phyloP scores from a whole-genome alignment of 2,888 invertebrate species.

The Erebia palarica region DNA sequence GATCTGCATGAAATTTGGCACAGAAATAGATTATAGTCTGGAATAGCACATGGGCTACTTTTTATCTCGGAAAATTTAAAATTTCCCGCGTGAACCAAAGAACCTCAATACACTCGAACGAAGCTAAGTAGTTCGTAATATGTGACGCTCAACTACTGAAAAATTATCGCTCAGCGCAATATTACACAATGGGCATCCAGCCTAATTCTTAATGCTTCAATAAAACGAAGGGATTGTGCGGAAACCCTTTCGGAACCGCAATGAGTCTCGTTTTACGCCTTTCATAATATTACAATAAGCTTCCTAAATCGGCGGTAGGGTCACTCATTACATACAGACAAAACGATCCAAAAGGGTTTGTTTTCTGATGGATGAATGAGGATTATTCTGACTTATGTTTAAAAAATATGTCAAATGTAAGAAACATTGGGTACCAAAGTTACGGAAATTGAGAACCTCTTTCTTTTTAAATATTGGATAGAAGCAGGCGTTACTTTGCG shows the following conservation, averaged over 20 bases:
- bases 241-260: slow-evolving; percentile 14
- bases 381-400: background rate
- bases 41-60: too few relatives aligned
- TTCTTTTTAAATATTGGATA: background rate
- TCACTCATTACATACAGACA: slow-evolving; percentile 3
- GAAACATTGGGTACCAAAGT: background rate
- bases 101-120: too few relatives aligned
- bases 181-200: background rate
- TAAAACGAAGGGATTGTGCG: slow-evolving; percentile 14
- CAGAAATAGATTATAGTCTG: too few relatives aligned
- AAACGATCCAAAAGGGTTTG: slow-evolving; percentile 1
- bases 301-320: slow-evolving; percentile 1
- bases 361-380: background rate
- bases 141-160: background rate
- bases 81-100: too few relatives aligned
- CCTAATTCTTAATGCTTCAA: slow-evolving; percentile 6
- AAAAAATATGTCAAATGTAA: background rate
- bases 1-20: too few relatives aligned
- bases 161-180: too few relatives aligned
- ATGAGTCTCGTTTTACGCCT: slow-evolving; percentile 11
- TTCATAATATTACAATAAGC: slow-evolving; percentile 20
- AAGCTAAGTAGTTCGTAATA: background rate
- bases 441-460: background rate
- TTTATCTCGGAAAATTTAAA: too few relatives aligned
- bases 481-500: too few relatives aligned